These are phyloP conservation scores for Grantiella picta DNA, from an alignment of 2,113 vertebrate genomes.

Conservation along the genomic window DNA sequence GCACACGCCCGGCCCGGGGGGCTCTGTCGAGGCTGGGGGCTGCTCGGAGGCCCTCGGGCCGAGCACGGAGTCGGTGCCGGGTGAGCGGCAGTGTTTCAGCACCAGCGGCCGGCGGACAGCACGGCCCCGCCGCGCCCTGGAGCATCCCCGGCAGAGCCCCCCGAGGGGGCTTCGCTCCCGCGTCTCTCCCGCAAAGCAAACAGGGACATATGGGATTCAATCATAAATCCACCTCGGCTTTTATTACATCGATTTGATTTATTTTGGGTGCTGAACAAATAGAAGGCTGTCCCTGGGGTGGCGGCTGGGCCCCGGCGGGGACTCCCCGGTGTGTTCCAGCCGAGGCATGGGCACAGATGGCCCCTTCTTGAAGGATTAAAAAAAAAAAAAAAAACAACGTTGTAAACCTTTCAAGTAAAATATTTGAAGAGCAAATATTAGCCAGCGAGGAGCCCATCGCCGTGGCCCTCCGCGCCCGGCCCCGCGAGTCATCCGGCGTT, in stretches of 20 bases:
- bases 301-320: conserved; percentile 65
- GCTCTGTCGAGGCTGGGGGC: not conserved
- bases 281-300: conserved; percentile 57
- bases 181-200: not conserved
- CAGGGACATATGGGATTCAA: conserved; percentile 72
- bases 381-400: conserved; percentile 56
- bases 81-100: not conserved
- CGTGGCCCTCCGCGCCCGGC: not conserved
- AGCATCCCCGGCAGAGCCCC: not conserved
- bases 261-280: conserved; percentile 76
- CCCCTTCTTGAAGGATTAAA: conserved; percentile 78
- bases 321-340: conserved; percentile 67
- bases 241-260: conserved; percentile 77
- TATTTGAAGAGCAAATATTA: conserved; percentile 66
- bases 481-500: not conserved
- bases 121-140: not conserved
- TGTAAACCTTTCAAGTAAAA: conserved; percentile 83
- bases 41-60: not conserved
- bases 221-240: conserved; percentile 76
- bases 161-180: not conserved
- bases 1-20: not conserved
- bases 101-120: conserved; percentile 37
- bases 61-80: not conserved
- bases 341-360: conserved; percentile 81
- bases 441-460: conserved; percentile 3